These are phyloP conservation scores for Phymanthus crucifer DNA, from an alignment of 92 coral and sea anemone genomes.

Conservation along the genomic window DNA sequence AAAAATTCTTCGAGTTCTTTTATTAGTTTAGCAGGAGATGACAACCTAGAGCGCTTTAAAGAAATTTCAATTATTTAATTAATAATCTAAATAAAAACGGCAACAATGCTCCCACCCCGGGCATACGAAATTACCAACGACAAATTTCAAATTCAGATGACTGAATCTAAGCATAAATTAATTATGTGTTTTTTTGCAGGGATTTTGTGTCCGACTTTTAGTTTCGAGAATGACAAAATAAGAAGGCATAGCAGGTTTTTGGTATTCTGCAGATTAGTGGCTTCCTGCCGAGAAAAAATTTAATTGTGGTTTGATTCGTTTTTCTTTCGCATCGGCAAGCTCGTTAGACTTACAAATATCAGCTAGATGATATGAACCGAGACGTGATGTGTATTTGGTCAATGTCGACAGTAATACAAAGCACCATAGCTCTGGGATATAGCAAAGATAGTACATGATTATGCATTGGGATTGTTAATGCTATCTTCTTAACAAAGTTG, in stretches of 20 bases:
- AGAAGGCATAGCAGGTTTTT: background rate
- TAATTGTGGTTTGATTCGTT: background rate
- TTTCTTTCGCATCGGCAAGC: background rate
- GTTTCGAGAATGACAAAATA: background rate
- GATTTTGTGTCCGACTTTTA: background rate
- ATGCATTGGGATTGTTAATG: too few relatives aligned
- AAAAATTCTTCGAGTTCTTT: background rate
- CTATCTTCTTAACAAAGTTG: too few relatives aligned
- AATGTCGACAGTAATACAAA: background rate
- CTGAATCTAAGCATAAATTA: too few relatives aligned
- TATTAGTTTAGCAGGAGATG: background rate
- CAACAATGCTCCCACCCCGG: background rate
- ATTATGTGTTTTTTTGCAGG: too few relatives aligned
- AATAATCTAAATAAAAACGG: background rate
- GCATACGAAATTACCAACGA: background rate
- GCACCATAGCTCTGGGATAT: background rate
- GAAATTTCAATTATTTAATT: background rate
- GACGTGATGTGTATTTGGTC: background rate
- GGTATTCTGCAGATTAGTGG: background rate
- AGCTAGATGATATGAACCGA: background rate
- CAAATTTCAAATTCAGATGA: too few relatives aligned
- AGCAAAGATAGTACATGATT: too few relatives aligned
- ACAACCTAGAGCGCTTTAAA: background rate
- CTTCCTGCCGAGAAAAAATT: background rate
- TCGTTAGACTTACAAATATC: constrained; percentile 6